Evolutionary conservation across 1,140 invertebrate species (phyloP).

Genomic region (Tetramorium alpestre): DNA sequence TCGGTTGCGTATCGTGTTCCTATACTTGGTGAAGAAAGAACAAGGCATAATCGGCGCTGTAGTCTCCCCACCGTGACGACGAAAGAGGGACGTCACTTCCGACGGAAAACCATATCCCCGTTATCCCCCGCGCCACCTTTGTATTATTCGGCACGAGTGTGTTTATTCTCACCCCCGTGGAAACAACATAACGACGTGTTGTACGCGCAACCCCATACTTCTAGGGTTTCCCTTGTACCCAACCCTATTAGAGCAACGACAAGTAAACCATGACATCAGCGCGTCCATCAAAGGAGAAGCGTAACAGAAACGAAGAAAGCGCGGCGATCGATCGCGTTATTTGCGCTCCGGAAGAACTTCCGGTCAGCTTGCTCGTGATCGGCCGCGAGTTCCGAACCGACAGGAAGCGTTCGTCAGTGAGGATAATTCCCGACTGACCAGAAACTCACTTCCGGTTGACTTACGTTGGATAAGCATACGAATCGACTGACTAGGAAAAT

Average conservation of each 20-base stretch:
- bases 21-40: constrained; percentile 32
- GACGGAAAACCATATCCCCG: constrained; percentile 71
- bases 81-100: constrained; percentile 67
- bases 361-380: constrained; percentile 66
- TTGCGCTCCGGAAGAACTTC: constrained; percentile 57
- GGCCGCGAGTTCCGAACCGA: constrained; percentile 38
- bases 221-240: constrained; percentile 6
- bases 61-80: constrained; percentile 71
- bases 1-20: constrained; percentile 45
- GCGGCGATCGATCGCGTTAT: constrained; percentile 50
- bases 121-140: constrained; percentile 48
- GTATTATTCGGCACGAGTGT: constrained; percentile 66
- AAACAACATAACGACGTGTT: constrained; percentile 67
- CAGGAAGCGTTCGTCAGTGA: constrained; percentile 45
- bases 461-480: constrained; percentile 44
- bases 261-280: constrained; percentile 67
- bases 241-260: constrained; percentile 66
- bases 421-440: constrained; percentile 41
- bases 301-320: constrained; percentile 30
- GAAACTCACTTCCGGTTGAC: constrained; percentile 48
- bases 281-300: constrained; percentile 1
- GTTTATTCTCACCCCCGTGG: constrained; percentile 74
- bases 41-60: constrained; percentile 55
- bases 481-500: not conserved
- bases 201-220: constrained; percentile 53